Evolutionary conservation across 2,888 invertebrate species (phyloP).

Genomic region (Phaonia tiefii): DNA sequence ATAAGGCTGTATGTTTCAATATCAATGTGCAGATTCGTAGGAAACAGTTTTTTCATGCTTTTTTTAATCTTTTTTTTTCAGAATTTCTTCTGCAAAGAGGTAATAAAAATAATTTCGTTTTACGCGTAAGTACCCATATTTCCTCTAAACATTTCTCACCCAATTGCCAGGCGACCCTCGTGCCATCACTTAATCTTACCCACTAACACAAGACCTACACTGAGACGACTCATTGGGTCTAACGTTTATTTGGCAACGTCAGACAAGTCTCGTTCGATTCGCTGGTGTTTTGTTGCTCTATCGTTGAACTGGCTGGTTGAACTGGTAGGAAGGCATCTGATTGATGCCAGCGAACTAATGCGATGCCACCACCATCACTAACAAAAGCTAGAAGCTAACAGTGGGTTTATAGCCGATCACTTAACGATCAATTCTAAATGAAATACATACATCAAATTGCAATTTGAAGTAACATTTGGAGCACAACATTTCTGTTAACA

Average conservation of each 20-base stretch:
- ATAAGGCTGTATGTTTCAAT: too few species aligned
- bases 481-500: constrained; percentile 12
- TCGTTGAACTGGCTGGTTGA: too few species aligned
- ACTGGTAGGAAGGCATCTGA: not conserved
- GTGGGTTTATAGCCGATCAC: constrained; percentile 9
- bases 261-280: constrained; percentile 25
- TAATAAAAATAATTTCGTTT: too few species aligned
- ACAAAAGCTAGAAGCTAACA: constrained; percentile 20
- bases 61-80: too few species aligned
- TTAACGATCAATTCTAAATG: constrained; percentile 1
- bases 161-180: not conserved
- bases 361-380: too few species aligned
- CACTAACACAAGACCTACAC: constrained; percentile 16
- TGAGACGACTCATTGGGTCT: constrained; percentile 13
- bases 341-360: not conserved
- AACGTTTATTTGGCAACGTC: not conserved
- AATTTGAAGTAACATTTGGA: not conserved
- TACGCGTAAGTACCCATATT: too few species aligned
- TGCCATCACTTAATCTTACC: not conserved
- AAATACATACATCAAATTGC: not conserved
- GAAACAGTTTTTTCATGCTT: too few species aligned
- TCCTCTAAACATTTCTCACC: too few species aligned
- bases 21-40: too few species aligned
- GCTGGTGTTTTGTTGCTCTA: constrained; percentile 1
- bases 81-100: too few species aligned